Percentiles rank a stretch among this genome's conserved stretches.
Conservation (phyloP, 2,888 invertebrate species). For the Cheilosia soror region DNA sequence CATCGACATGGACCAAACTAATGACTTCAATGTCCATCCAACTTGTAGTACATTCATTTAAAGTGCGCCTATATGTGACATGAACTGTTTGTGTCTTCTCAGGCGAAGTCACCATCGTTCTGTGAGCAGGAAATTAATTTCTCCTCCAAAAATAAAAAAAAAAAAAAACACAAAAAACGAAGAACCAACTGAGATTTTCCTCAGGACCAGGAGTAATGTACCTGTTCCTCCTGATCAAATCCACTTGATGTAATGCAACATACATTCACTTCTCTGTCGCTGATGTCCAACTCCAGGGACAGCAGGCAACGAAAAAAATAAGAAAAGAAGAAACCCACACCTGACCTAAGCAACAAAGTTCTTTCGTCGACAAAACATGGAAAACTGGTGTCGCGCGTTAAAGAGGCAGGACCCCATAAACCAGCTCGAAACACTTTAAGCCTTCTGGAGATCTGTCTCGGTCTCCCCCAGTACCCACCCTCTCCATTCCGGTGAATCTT, state of each 20-base stretch:
- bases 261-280: conserved; percentile 60
- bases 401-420: conserved; percentile 73
- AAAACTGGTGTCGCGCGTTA: conserved; percentile 74
- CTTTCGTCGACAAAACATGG: conserved; percentile 65
- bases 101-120: conserved; percentile 2
- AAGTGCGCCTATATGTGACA: conserved; percentile 75
- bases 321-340: conserved; percentile 43
- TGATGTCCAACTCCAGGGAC: conserved; percentile 56
- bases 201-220: conserved; percentile 73
- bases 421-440: conserved; percentile 69
- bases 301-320: conserved; percentile 7
- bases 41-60: conserved; percentile 71
- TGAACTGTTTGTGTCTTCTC: conserved; percentile 69
- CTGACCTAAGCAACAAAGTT: conserved; percentile 58
- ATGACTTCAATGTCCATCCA: conserved; percentile 70
- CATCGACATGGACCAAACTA: conserved; percentile 57
- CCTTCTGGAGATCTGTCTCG: conserved; percentile 50
- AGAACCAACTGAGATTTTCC: conserved; percentile 66
- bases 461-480: background rate
- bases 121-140: conserved; percentile 70
- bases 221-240: conserved; percentile 73
- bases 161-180: conserved; percentile 18
- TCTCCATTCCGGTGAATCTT: conserved; percentile 14
- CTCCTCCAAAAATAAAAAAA: conserved; percentile 13
- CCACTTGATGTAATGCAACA: conserved; percentile 72